Evolutionary conservation across 2,113 vertebrate species (phyloP).

Genomic region (Strigops habroptila): DNA sequence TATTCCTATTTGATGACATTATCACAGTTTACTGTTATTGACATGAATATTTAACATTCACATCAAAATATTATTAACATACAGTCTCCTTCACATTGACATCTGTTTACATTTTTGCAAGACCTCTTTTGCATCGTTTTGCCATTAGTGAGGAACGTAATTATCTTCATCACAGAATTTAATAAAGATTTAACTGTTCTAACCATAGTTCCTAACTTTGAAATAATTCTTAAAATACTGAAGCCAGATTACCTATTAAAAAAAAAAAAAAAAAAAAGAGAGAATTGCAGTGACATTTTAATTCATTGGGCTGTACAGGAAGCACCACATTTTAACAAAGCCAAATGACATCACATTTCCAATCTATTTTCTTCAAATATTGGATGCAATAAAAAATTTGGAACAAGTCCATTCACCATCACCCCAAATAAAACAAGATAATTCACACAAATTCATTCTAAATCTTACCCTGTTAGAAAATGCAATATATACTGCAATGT

Average conservation of each 20-base stretch:
- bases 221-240: constrained; percentile 30
- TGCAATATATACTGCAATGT: constrained; percentile 39
- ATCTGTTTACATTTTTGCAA: constrained; percentile 29
- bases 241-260: not conserved
- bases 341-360: constrained; percentile 49
- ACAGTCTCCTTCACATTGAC: constrained; percentile 49
- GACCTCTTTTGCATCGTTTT: constrained; percentile 25
- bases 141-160: not conserved
- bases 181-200: not conserved
- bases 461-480: constrained; percentile 66
- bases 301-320: constrained; percentile 57
- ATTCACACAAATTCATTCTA: constrained; percentile 38
- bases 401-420: constrained; percentile 29
- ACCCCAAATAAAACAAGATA: not conserved
- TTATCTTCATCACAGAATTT: not conserved
- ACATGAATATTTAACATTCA: constrained; percentile 36
- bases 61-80: constrained; percentile 12
- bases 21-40: constrained; percentile 43
- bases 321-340: constrained; percentile 54
- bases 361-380: not conserved
- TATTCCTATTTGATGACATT: constrained; percentile 22
- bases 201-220: constrained; percentile 3
- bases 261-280: not conserved
- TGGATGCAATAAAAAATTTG: constrained; percentile 42
- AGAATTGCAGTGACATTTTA: constrained; percentile 38